Evolutionary conservation across 2,113 vertebrate genomes (phyloP).

Genomic region (Rousettus leschenaultii): DNA sequence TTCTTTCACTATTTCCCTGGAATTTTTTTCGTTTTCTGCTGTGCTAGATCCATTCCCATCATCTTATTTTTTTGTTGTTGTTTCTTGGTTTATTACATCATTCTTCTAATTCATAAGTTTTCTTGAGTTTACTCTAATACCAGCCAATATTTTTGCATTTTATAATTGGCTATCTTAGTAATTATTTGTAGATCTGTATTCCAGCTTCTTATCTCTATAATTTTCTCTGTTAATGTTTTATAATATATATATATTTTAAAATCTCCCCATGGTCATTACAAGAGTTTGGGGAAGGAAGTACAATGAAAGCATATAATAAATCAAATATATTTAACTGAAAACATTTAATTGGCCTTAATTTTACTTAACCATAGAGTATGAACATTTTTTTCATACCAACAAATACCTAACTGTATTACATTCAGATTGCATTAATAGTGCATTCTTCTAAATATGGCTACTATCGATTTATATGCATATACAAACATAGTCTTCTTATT

Average conservation of each 20-base stretch:
- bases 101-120: background rate
- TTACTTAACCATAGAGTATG: background rate
- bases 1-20: background rate
- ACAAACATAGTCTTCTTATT: background rate
- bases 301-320: background rate
- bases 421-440: background rate
- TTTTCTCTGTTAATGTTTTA: background rate
- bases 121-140: background rate
- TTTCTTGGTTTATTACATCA: background rate
- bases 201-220: background rate
- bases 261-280: background rate
- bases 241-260: background rate
- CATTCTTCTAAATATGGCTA: background rate
- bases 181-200: background rate
- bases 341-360: background rate
- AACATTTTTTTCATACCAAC: background rate
- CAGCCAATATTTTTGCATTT: background rate
- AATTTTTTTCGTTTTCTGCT: background rate
- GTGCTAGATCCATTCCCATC: background rate
- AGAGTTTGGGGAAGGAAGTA: background rate
- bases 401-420: background rate
- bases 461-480: background rate
- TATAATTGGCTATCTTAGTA: background rate
- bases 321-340: background rate
- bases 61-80: background rate